Conservation (phyloP, 2,113 vertebrate species). For the Tragelaphus buxtoni region DNA sequence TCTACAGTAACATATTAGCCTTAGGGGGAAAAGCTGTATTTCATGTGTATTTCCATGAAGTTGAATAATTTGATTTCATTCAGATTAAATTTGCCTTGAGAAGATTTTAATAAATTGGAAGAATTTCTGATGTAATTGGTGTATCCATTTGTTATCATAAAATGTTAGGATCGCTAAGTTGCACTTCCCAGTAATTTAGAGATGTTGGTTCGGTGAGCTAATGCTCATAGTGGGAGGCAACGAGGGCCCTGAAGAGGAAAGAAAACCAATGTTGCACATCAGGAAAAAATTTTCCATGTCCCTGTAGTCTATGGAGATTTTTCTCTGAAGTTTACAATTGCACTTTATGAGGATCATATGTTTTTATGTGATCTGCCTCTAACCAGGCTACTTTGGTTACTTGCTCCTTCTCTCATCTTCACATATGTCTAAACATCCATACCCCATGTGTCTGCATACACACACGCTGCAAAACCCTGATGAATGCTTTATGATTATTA, state of each 20-base stretch:
- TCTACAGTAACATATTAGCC: background rate
- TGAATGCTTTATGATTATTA: background rate
- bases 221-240: background rate
- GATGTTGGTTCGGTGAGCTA: too few species aligned
- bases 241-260: background rate
- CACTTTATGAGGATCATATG: background rate
- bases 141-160: background rate
- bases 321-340: background rate
- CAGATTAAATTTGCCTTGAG: background rate
- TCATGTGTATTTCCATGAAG: background rate
- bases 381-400: background rate
- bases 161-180: background rate
- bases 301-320: background rate
- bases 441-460: too few species aligned
- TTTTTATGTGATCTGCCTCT: background rate
- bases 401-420: background rate
- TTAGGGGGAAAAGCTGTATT: background rate
- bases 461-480: background rate
- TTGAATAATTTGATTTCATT: background rate
- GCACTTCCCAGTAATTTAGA: background rate
- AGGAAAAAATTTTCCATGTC: background rate
- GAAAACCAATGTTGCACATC: rapidly evolving
- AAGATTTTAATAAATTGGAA: background rate
- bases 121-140: background rate
- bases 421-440: too few species aligned